A percentile compares a stretch with the other conserved stretches of the same genome.
Conservation (phyloP, 1,140 invertebrate genomes). For the Dreissena polymorpha region DNA sequence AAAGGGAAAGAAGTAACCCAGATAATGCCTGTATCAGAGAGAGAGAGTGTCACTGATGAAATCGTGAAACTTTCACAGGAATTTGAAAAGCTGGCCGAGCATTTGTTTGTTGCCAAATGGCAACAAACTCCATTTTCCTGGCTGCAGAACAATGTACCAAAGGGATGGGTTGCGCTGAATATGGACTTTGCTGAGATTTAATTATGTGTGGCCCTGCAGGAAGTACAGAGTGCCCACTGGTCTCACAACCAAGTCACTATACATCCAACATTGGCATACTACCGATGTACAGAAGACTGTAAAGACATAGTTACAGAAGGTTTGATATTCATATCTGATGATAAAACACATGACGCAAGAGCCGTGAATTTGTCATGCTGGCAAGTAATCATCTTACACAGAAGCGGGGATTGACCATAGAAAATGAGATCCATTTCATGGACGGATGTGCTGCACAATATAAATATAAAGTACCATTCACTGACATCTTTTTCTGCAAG, state of each 20-base stretch:
- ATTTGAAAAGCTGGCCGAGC: too few relatives aligned
- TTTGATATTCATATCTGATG: conserved; percentile 47
- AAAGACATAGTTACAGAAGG: too few relatives aligned
- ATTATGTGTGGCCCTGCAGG: conserved; percentile 33
- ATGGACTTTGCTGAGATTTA: conserved; percentile 59
- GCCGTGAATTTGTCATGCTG: conserved; percentile 45
- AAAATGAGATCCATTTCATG: neutral
- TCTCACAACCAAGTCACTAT: neutral
- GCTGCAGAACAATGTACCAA: conserved; percentile 15
- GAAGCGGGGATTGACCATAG: too few relatives aligned
- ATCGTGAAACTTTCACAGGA: conserved; percentile 37
- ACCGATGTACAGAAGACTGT: conserved; percentile 47
- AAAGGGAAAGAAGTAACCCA: conserved; percentile 39
- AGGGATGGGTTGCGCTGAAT: conserved; percentile 5
- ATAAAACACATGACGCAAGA: conserved; percentile 54
- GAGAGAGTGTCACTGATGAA: conserved; percentile 3
- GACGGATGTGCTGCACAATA: neutral
- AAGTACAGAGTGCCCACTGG: conserved; percentile 56
- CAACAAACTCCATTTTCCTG: conserved; percentile 2
- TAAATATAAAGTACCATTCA: neutral
- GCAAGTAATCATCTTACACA: conserved; percentile 38
- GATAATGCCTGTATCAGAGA: conserved; percentile 22
- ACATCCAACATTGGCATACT: conserved; percentile 44
- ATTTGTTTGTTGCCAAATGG: conserved; percentile 13
- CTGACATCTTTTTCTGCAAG: too few relatives aligned